Conservation (phyloP, 2,113 vertebrate species). For the Planiliza haematocheilus region DNA sequence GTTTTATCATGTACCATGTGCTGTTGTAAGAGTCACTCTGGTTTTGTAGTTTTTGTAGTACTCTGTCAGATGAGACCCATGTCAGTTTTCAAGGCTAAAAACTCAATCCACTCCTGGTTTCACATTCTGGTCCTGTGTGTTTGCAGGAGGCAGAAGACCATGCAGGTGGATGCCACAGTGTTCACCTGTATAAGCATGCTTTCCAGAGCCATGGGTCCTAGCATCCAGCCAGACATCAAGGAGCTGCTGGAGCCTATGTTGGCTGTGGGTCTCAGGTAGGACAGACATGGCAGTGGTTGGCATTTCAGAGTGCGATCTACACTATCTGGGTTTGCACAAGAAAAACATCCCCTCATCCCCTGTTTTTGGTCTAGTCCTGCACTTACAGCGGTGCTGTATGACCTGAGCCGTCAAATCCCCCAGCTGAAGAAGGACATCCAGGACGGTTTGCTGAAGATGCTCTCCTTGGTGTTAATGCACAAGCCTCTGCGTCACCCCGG, state of each 20-base stretch:
- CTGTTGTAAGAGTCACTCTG: too few species aligned
- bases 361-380: constrained; percentile 86
- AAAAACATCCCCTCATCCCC: not conserved
- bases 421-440: constrained; percentile 99
- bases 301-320: not conserved
- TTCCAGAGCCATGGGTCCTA: constrained; percentile 95
- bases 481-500: constrained; percentile 96
- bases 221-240: constrained; percentile 97
- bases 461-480: constrained; percentile 98
- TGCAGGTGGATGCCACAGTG: constrained; percentile 98
- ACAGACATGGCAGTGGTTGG: not conserved
- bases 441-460: constrained; percentile 98
- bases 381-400: constrained; percentile 94
- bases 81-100: not conserved
- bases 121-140: not conserved
- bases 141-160: constrained; percentile 93
- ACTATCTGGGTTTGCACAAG: not conserved
- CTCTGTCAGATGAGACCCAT: too few species aligned
- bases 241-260: constrained; percentile 98
- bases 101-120: not conserved
- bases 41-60: too few species aligned
- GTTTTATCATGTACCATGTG: not conserved
- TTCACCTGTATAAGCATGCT: constrained; percentile 99
- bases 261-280: constrained; percentile 95
- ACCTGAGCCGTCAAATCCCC: constrained; percentile 97